Evolutionary conservation across 1,140 invertebrate species (phyloP), one percentile per base, ranked within the genome.

Genomic region (Mizuhopecten yessoensis): DNA sequence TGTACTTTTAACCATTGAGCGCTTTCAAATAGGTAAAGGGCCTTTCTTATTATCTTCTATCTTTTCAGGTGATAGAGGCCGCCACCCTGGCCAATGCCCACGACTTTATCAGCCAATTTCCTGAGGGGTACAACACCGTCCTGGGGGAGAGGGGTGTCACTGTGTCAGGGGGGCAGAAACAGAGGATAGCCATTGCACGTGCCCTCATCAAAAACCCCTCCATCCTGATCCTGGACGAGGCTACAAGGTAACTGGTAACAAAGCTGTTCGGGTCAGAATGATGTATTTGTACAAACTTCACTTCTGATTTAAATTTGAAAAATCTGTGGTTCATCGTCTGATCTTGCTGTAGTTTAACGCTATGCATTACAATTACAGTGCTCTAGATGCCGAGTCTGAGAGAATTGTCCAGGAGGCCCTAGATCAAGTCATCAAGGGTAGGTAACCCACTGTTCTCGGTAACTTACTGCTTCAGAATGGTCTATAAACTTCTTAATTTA

Each of bases 81-180:
- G 98, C 99, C 0, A 97, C 97, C 95, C 96, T 98, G 75, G 99
- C 99, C 17, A 99, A 99, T 96, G 99, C 99, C 3, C 97, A 99
- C 96, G 97, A 98, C 34, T 99, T 99, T 96, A 99, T 99, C 86
- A 96, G 90, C 0, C 96, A 96, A n/a, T 98, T 99, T 96, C 98
- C 98, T 0, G 96, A 98, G 7, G 98, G 98, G 0, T 99, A 99
- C 96, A 96, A 98, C 87, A 99, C 99, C 0, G 96, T 98, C 90
- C 98, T 99, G 0, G 99, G 99, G 0, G 98, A 99, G 96, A 96
- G 98, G 89, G 99, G 99, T 0, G 97, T 98, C n/a, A 98, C 98
- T 57, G 97, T 99, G 34, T 99, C 98, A 90, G 98, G 98, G 3
- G 98, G 98, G 0, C 98, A 99, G 96, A 98, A 99, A 93, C 98